phyloP scores from a whole-genome alignment of 2,888 invertebrate genomes.

The Furcula furcula region DNA sequence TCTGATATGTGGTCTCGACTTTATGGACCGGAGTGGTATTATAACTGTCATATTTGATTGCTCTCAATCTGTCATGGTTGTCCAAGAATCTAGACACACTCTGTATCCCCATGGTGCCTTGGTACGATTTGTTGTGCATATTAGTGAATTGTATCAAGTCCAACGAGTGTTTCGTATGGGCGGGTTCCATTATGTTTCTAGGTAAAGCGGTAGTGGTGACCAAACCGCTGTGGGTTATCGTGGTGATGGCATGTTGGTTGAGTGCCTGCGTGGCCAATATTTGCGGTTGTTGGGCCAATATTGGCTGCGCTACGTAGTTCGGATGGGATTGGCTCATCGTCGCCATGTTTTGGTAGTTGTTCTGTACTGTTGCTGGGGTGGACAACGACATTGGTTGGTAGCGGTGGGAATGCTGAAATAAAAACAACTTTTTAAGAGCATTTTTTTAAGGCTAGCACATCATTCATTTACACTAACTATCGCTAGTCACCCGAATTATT shows the following conservation, averaged over 20 bases:
- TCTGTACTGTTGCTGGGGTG: conserved; percentile 49
- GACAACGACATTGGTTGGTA: conserved; percentile 73
- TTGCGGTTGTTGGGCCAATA: conserved; percentile 36
- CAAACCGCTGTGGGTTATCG: conserved; percentile 42
- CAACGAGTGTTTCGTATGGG: conserved; percentile 56
- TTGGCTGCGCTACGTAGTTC: conserved; percentile 31
- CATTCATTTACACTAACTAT: too few relatives aligned
- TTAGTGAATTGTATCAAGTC: conserved; percentile 64
- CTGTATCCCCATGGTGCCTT: conserved; percentile 49
- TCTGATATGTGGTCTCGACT: conserved; percentile 62
- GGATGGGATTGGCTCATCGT: conserved; percentile 72
- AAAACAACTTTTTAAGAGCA: too few relatives aligned
- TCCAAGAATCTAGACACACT: conserved; percentile 57
- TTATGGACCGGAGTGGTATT: conserved; percentile 52
- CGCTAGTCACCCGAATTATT: too few relatives aligned
- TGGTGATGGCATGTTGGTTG: conserved; percentile 34
- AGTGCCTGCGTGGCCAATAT: conserved; percentile 29
- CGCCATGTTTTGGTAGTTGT: conserved; percentile 62
- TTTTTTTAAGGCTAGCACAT: too few relatives aligned
- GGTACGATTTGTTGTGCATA: conserved; percentile 45
- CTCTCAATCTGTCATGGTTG: conserved; percentile 50
- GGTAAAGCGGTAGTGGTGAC: conserved; percentile 45
- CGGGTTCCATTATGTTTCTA: conserved; percentile 55
- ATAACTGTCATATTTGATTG: conserved; percentile 56
- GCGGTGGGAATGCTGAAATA: conserved; percentile 57